These are phyloP conservation scores for Palythoa heliodiscus DNA, from an alignment of 92 coral and sea anemone genomes.

Conservation along the genomic window DNA sequence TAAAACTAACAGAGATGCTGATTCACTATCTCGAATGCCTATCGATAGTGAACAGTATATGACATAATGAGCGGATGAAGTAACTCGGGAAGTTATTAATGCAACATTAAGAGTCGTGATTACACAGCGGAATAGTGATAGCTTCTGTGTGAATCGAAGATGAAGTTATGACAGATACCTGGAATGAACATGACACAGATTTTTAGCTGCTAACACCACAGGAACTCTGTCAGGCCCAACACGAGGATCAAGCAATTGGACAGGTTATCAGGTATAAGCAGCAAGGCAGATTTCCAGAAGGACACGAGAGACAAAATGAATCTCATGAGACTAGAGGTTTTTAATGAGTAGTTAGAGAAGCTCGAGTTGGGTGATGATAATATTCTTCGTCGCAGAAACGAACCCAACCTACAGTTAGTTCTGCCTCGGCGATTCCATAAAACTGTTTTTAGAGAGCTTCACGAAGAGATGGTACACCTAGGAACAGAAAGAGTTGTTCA, in stretches of 20 bases:
- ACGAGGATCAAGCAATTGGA: conserved; percentile 42
- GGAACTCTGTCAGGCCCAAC: conserved; percentile 49
- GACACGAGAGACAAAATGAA: no score
- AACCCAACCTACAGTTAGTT: no score
- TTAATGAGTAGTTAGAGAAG: no score
- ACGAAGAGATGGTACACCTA: no score
- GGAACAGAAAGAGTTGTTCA: no score
- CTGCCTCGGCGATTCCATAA: no score
- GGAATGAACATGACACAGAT: neutral
- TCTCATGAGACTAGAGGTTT: no score
- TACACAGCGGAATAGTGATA: conserved; percentile 53
- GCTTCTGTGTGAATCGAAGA: conserved; percentile 23
- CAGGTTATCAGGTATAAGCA: conserved; percentile 36
- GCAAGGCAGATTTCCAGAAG: conserved; percentile 36
- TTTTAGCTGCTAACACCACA: conserved; percentile 44
- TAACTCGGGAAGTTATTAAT: conserved; percentile 32
- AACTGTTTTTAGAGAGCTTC: no score
- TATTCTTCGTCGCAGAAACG: no score
- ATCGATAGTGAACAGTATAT: conserved; percentile 43
- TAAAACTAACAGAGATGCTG: conserved; percentile 39
- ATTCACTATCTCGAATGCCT: conserved; percentile 46
- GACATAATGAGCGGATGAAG: conserved; percentile 28
- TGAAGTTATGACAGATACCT: conserved; percentile 3
- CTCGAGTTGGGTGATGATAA: no score
- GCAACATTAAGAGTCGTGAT: conserved; percentile 30